Conservation (phyloP, 2,113 vertebrate species). For the Datnioides undecimradiatus region DNA sequence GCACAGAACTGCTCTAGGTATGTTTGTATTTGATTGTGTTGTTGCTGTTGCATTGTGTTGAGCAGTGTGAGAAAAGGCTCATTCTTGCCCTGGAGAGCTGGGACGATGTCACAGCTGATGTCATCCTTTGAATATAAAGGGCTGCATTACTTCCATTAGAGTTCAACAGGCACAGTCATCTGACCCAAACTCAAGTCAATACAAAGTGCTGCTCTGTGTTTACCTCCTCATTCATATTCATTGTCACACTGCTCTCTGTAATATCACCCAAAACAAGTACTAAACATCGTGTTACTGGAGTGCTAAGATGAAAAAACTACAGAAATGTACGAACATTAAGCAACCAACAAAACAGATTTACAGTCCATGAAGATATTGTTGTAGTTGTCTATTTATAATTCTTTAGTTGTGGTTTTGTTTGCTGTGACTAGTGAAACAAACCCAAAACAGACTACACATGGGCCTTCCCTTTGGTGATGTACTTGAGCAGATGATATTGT, state of each 20-base stretch:
- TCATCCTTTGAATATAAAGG: slow-evolving; percentile 82
- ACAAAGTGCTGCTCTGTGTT: slow-evolving; percentile 78
- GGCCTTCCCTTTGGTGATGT: slow-evolving; percentile 9
- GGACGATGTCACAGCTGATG: slow-evolving; percentile 84
- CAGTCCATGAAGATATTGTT: neutral
- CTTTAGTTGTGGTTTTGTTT: neutral
- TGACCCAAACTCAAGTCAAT: slow-evolving; percentile 49
- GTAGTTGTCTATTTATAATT: neutral
- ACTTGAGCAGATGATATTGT: slow-evolving; percentile 44
- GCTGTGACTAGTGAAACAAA: neutral
- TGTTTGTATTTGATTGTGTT: slow-evolving; percentile 7
- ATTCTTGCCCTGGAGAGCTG: slow-evolving; percentile 80
- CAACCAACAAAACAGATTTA: neutral
- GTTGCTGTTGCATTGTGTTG: slow-evolving; percentile 45
- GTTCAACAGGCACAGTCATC: slow-evolving; percentile 61
- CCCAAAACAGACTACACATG: neutral
- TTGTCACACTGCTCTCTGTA: slow-evolving; percentile 56
- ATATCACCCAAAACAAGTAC: slow-evolving; percentile 31
- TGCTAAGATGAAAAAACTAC: neutral
- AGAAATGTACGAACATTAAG: slow-evolving; percentile 19
- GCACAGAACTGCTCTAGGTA: neutral
- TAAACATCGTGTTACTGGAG: slow-evolving; percentile 25
- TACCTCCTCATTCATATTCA: slow-evolving; percentile 79
- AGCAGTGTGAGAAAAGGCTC: slow-evolving; percentile 71
- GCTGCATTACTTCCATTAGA: slow-evolving; percentile 70